These are phyloP conservation scores for Blastobasis lacticolella DNA, from an alignment of 2,888 invertebrate genomes.

Conservation along the genomic window DNA sequence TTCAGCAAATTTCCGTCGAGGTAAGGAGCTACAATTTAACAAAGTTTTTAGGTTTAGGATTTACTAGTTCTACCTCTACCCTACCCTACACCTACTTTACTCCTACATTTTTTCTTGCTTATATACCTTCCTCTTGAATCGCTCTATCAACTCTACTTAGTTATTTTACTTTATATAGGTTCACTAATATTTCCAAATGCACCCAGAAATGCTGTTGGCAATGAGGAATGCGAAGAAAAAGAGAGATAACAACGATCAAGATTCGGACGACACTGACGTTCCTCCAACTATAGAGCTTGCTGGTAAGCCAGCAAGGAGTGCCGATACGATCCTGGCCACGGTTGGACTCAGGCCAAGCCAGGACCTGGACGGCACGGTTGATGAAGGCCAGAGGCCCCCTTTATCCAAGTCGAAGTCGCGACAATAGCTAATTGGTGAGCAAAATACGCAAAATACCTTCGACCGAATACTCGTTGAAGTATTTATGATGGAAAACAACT, in stretches of 20 bases:
- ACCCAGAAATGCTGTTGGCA: constrained; percentile 50
- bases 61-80: no score
- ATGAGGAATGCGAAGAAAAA: constrained; percentile 51
- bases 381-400: background rate
- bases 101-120: no score
- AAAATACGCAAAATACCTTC: background rate
- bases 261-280: constrained; percentile 4
- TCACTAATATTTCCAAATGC: constrained; percentile 1
- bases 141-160: background rate
- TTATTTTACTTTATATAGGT: background rate
- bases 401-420: background rate
- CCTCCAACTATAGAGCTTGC: background rate
- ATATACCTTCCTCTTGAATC: no score
- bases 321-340: background rate
- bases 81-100: background rate
- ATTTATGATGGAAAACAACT: no score
- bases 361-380: background rate
- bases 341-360: background rate
- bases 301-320: background rate
- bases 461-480: no score
- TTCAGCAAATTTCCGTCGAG: constrained; percentile 52
- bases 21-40: constrained; percentile 22
- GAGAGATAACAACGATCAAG: constrained; percentile 21
- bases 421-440: background rate
- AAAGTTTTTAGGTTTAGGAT: background rate